Conservation (phyloP, 2,888 invertebrate species). For the Tipula unca region DNA sequence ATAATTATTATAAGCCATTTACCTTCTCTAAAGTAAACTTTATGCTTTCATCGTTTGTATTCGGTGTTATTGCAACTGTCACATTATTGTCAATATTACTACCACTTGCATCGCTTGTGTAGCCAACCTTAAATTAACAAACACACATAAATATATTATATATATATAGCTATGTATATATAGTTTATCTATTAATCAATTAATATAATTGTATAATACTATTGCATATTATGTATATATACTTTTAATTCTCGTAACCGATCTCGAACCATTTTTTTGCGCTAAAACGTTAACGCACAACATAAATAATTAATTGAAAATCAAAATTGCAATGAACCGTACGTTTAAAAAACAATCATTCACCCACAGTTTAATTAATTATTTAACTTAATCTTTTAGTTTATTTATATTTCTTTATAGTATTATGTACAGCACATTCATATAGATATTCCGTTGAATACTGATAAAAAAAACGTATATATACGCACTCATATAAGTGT, state of each 20-base stretch:
- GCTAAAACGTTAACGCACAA: background rate
- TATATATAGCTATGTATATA: too few relatives aligned
- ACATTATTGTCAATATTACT: background rate
- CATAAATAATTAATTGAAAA: background rate
- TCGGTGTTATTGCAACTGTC: background rate
- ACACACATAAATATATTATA: background rate
- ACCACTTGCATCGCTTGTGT: background rate
- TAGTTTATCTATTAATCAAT: background rate
- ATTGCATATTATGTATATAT: background rate
- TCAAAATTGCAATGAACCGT: background rate
- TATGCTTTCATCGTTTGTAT: background rate
- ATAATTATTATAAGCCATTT: background rate
- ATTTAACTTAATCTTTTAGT: background rate
- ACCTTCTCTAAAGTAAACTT: constrained; percentile 14
- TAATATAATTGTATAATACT: background rate
- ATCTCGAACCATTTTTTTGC: constrained; percentile 10
- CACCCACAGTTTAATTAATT: background rate
- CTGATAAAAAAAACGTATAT: background rate
- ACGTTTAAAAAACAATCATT: background rate
- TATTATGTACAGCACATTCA: background rate
- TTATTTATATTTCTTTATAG: background rate
- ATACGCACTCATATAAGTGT: background rate
- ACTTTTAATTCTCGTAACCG: background rate
- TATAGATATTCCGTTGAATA: background rate
- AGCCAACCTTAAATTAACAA: background rate